These are phyloP conservation scores for Illadopsis cleaveri DNA, from an alignment of 2,113 vertebrate species.

Conservation along the genomic window DNA sequence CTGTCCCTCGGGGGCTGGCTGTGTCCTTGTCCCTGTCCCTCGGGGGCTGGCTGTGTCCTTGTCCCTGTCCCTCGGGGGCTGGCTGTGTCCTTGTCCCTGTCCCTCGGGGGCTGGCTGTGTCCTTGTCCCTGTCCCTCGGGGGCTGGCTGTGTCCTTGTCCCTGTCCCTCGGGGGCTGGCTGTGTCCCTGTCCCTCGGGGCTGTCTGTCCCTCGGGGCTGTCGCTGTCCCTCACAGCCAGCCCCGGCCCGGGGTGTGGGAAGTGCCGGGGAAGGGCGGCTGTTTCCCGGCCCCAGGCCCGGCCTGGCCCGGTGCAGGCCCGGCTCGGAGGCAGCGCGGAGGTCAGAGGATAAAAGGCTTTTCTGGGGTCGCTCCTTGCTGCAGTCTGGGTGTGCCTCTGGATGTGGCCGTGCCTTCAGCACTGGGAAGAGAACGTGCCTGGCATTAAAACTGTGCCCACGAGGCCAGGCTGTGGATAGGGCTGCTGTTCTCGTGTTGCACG, in stretches of 20 bases:
- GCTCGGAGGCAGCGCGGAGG: background rate
- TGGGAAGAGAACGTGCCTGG: background rate
- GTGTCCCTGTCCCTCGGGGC: background rate
- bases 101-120: too few relatives aligned
- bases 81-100: too few relatives aligned
- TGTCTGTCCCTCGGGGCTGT: too few relatives aligned
- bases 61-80: too few relatives aligned
- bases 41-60: too few relatives aligned
- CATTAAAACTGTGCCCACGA: background rate
- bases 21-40: too few relatives aligned
- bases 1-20: too few relatives aligned
- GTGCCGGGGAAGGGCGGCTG: background rate
- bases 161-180: too few relatives aligned
- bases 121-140: too few relatives aligned
- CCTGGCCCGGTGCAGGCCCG: background rate
- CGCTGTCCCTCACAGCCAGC: background rate
- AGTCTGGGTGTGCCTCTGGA: background rate
- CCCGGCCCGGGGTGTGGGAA: background rate
- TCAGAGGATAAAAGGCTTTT: background rate
- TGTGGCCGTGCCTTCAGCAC: background rate
- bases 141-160: too few relatives aligned
- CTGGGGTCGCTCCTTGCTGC: background rate
- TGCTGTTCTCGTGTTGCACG: background rate
- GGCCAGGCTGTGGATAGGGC: rapidly evolving
- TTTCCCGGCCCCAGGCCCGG: background rate